Evolutionary conservation across 2,797 vertebrate species (phyloP), one percentile per base, ranked within the genome.

Genomic region (Miichthys miiuy): DNA sequence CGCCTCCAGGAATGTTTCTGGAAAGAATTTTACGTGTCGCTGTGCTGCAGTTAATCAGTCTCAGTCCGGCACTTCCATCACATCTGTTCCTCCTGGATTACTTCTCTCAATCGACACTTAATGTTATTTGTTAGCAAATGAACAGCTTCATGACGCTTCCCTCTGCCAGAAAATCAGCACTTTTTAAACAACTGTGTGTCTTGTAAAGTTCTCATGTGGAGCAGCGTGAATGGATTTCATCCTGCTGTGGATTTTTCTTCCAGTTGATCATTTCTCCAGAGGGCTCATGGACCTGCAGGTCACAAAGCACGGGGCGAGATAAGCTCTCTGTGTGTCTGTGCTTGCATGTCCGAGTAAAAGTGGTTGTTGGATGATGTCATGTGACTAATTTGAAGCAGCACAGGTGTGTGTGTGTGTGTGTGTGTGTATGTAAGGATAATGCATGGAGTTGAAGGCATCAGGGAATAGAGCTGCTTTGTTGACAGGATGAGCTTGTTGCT

Each of bases 311-410:
- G 21, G 51, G 67, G 60, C 56, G 42, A 51, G 50, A 60, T 56
- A 50, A 51, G 66, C 57, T 68, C 46, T 38, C 0, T 30, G 38
- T 54, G 62, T n/a, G 50, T 50, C 9, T 60, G n/a, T 12, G 55
- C 44, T 42, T 18, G 14, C 17, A 14, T 21, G 21, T 63, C 23
- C 5, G 3, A 25, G 20, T 46, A 13, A 57, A 38, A 73, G 75
- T 25, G 42, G 47, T 2, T 60, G 30, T 62, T 38, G 20, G 23
- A 52, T 84, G 81, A 83, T 70, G 67, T 84, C 73, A 84, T 48
- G 70, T 56, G 34, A 55, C 65, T 80, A 84, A 77, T 80, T 84
- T 65, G 30, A 73, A 82, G 69, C 79, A 78, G 78, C 14, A n/a
- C 2, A 68, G 48, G 76, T 63, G 66, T 72, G 68, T 58, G 73